Conservation (phyloP, 1,140 invertebrate genomes). For the Doryteuthis pealeii region DNA sequence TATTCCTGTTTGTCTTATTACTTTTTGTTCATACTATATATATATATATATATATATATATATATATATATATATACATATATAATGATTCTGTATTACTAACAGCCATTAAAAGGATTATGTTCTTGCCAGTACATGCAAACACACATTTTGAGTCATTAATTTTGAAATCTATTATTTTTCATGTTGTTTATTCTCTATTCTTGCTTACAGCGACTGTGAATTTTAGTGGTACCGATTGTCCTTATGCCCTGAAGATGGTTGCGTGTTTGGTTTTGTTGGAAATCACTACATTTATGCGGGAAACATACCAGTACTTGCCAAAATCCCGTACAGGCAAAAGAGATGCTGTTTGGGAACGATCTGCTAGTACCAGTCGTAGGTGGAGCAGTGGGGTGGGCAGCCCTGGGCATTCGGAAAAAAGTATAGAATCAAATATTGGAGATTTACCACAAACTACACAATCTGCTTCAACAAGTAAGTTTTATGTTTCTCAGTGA, state of each 20-base stretch:
- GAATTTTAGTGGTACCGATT: conserved; percentile 79
- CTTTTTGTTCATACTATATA: too few relatives aligned
- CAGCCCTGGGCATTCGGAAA: conserved; percentile 57
- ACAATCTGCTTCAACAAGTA: conserved; percentile 1
- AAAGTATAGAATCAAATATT: conserved; percentile 54
- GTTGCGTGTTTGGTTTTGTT: conserved; percentile 89
- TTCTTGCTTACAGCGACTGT: conserved; percentile 74
- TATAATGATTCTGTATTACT: too few relatives aligned
- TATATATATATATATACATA: too few relatives aligned
- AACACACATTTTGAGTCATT: too few relatives aligned
- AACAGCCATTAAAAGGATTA: too few relatives aligned
- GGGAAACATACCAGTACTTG: conserved; percentile 86
- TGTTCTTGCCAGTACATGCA: too few relatives aligned
- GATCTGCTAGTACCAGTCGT: conserved; percentile 52
- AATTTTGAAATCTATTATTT: too few relatives aligned
- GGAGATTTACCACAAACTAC: conserved; percentile 43
- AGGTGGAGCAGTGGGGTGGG: conserved; percentile 59
- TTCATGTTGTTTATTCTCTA: neutral
- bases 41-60: too few relatives aligned
- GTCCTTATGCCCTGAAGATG: conserved; percentile 88
- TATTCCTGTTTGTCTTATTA: too few relatives aligned
- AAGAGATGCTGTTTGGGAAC: conserved; percentile 54
- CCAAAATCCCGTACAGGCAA: conserved; percentile 56
- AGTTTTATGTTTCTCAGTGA: conserved; percentile 30
- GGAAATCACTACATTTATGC: conserved; percentile 95